Conservation (phyloP, 2,888 invertebrate genomes). For the Yponomeuta evonymella region DNA sequence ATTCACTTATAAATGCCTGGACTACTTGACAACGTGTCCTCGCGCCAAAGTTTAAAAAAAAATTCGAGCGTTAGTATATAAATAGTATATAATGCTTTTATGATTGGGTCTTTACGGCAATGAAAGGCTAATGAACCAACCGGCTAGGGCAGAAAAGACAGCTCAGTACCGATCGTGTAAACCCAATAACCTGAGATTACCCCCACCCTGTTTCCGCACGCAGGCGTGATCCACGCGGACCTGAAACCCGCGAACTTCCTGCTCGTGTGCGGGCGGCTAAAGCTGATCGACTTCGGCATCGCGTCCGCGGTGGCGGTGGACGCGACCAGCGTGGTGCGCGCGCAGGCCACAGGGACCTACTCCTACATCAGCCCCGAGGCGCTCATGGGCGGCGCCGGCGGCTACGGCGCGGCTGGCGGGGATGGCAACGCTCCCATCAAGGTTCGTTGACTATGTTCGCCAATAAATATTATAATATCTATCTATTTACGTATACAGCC, state of each 20-base stretch:
- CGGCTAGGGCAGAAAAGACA: too few species aligned
- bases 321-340: conserved; percentile 91
- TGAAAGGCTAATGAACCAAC: too few species aligned
- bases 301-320: conserved; percentile 91
- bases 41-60: too few species aligned
- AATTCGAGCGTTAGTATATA: too few species aligned
- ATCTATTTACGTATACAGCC: too few species aligned
- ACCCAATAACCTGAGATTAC: too few species aligned
- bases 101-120: too few species aligned
- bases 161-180: too few species aligned
- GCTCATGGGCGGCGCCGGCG: conserved; percentile 78
- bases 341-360: conserved; percentile 90
- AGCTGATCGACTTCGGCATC: conserved; percentile 98
- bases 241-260: conserved; percentile 98
- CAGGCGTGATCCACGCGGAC: conserved; percentile 97
- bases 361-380: conserved; percentile 98
- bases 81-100: too few species aligned
- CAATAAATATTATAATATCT: too few species aligned
- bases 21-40: too few species aligned
- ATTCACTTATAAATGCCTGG: too few species aligned
- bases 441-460: background rate
- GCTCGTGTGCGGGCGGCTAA: conserved; percentile 87
- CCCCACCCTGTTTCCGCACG: conserved; percentile 17
- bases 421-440: conserved; percentile 21
- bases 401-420: conserved; percentile 45